These are phyloP conservation scores for Pentalonia nigronervosa DNA, from an alignment of 1,140 invertebrate species.

Conservation along the genomic window DNA sequence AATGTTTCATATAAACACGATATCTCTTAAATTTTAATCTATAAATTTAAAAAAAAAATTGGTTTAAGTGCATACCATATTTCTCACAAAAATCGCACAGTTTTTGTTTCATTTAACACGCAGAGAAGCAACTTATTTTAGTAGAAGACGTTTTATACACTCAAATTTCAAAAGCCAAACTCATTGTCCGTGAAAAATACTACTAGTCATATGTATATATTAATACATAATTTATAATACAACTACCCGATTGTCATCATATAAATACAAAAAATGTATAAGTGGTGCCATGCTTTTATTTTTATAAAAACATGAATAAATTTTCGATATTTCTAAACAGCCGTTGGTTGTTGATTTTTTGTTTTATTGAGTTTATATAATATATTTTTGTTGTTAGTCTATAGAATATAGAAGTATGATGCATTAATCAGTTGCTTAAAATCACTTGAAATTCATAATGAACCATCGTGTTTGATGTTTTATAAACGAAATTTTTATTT, in stretches of 20 bases:
- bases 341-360: too few species aligned
- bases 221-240: not conserved
- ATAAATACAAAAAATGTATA: not conserved
- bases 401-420: not conserved
- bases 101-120: not conserved
- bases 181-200: not conserved
- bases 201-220: not conserved
- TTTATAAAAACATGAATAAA: not conserved
- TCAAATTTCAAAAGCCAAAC: not conserved
- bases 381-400: too few species aligned
- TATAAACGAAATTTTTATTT: not conserved
- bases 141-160: not conserved
- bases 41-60: not conserved
- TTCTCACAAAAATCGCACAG: not conserved
- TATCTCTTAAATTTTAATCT: slow-evolving; percentile 2
- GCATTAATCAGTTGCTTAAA: not conserved
- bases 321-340: not conserved
- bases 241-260: not conserved
- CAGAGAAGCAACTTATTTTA: not conserved
- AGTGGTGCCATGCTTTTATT: not conserved
- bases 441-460: not conserved
- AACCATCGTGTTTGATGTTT: not conserved
- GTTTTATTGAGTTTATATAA: too few species aligned
- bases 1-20: not conserved
- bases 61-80: not conserved